Evolutionary conservation across 2,888 invertebrate species (phyloP), one percentile per base, ranked within the genome.

Genomic region (Achlya flavicornis): DNA sequence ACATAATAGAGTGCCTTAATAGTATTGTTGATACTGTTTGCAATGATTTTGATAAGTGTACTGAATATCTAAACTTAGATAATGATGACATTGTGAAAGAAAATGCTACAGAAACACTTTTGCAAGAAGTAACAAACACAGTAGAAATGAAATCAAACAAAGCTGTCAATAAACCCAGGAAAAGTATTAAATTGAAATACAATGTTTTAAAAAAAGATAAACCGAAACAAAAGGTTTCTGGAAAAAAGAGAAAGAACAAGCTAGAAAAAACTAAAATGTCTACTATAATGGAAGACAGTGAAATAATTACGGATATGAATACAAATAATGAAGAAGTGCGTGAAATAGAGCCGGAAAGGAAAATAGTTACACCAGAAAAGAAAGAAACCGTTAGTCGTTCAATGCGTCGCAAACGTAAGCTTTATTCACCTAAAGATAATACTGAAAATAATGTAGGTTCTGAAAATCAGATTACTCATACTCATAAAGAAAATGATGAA

Each of bases 381-480:
- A 19, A 16, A 61, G 60, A 63, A 77, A 74, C 46, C 10, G 46
- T n/a, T n/a, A n/a, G 12, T 70, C 78, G 75, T 3, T 59, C 67
- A 19, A 57, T 69, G 26, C 83, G 80, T 58, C 82, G 79, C 67
- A 91, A 87, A 75, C 86, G 92, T 16, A 92, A 92, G 72, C 77
- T 93, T 4, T 93, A 91, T 64, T 92, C 92, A 0, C 88, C 90
- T 0, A 90, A 90, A 80, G 79, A 86, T 26, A 26, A 26, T 60
- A 6, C 46, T n/a, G 85, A 81, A 63, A 66, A 77, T 43, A 64
- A 19, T 19, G 10, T 72, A 1, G 66, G 76, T 7, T 64, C 72
- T 58, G 69, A 78, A 48, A 72, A 26, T 26, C 38, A 63, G 5
- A 53, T 61, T 4, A 58, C 48, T 26, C 32, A 61, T 4, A 35